phyloP scores from a whole-genome alignment of 1,140 invertebrate genomes.

The Temnothorax curvispinosus region DNA sequence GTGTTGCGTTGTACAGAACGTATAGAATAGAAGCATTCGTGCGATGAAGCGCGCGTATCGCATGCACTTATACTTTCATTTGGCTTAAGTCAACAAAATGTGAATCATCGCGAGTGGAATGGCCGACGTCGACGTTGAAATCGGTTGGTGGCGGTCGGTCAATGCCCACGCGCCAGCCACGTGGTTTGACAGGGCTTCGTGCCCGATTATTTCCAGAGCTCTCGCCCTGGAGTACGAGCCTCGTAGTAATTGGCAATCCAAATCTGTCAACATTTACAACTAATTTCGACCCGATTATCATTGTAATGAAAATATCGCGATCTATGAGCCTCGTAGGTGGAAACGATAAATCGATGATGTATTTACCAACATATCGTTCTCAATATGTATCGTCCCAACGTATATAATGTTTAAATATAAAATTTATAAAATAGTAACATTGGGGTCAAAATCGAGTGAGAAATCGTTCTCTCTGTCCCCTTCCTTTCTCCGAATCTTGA shows the following conservation, averaged over 20 bases:
- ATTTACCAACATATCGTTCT: neutral
- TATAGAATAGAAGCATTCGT: neutral
- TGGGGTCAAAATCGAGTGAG: neutral
- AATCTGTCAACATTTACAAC: conserved; percentile 1
- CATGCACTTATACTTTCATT: conserved; percentile 38
- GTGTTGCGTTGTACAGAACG: neutral
- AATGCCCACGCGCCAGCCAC: conserved; percentile 71
- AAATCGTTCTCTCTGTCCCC: neutral
- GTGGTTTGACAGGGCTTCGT: conserved; percentile 68
- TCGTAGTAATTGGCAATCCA: neutral
- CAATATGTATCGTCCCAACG: too few relatives aligned
- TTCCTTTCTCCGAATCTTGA: neutral
- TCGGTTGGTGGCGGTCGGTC: conserved; percentile 62
- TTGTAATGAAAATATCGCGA: neutral
- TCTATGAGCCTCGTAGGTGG: neutral
- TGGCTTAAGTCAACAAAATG: conserved; percentile 55
- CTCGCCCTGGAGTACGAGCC: neutral
- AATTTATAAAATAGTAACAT: neutral
- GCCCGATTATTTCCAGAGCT: conserved; percentile 51
- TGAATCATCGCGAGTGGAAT: conserved; percentile 67
- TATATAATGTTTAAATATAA: neutral
- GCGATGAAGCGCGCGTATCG: neutral
- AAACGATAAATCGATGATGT: neutral
- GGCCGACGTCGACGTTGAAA: conserved; percentile 59
- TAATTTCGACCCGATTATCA: conserved; percentile 5